These are phyloP conservation scores for Drosophila testacea DNA, from an alignment of 2,888 invertebrate genomes.

Conservation along the genomic window DNA sequence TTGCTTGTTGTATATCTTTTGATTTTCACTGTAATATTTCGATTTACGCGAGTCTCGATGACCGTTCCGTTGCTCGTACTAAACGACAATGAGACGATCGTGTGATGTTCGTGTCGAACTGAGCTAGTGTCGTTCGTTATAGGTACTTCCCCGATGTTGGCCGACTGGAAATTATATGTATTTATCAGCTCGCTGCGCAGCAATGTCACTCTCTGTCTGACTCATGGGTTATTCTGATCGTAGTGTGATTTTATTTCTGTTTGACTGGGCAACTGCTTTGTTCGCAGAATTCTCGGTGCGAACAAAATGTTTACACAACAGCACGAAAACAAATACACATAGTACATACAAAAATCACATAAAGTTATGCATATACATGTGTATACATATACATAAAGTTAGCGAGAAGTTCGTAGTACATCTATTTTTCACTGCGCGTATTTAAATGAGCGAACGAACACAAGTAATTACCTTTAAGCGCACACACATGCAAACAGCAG, in stretches of 20 bases:
- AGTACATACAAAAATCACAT: not conserved
- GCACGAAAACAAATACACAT: conserved; percentile 20
- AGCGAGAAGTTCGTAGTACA: conserved; percentile 26
- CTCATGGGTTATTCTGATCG: conserved; percentile 76
- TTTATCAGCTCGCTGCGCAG: conserved; percentile 41
- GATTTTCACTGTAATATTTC: conserved; percentile 1
- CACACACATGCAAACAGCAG: conserved; percentile 5
- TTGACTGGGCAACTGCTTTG: conserved; percentile 18
- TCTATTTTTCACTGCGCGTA: conserved; percentile 42
- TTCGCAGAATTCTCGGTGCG: conserved; percentile 40
- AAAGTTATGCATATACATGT: conserved; percentile 8
- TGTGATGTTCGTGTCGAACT: conserved; percentile 32
- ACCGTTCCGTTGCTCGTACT: conserved; percentile 43
- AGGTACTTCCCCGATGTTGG: conserved; percentile 75
- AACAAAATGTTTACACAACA: conserved; percentile 63
- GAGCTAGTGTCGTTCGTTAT: conserved; percentile 37
- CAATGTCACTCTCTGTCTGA: conserved; percentile 58
- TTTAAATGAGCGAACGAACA: conserved; percentile 49
- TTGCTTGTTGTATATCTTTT: conserved; percentile 2
- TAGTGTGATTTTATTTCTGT: conserved; percentile 61
- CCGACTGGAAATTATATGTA: conserved; percentile 43
- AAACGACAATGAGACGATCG: conserved; percentile 60
- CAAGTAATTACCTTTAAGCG: conserved; percentile 26
- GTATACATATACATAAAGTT: conserved; percentile 1
- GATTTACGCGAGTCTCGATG: conserved; percentile 4